A percentile compares a stretch with the other conserved stretches of the same genome.
Conservation (phyloP, 2,113 vertebrate genomes). For the Tupaia tana region DNA sequence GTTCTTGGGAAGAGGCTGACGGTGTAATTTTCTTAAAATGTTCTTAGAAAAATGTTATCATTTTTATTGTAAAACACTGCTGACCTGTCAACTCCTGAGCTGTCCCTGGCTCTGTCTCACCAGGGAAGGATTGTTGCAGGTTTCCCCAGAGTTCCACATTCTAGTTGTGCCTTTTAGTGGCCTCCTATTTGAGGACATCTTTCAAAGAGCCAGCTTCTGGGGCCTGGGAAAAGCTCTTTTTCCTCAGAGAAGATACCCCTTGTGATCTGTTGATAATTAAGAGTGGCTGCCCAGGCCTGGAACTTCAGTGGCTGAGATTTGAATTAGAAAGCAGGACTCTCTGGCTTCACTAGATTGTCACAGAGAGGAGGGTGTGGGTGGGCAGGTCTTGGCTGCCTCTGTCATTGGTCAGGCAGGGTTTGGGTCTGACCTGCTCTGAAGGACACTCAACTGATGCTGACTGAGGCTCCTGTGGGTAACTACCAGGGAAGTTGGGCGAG, state of each 20-base stretch:
- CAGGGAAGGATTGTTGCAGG: neutral
- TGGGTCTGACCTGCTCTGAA: neutral
- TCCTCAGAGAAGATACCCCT: neutral
- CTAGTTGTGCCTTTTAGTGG: conserved; percentile 35
- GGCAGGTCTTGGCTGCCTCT: neutral
- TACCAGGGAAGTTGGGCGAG: neutral
- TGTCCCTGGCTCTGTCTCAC: conserved; percentile 34
- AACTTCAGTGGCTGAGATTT: neutral
- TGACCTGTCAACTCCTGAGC: neutral
- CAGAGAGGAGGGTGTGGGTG: conserved; percentile 1
- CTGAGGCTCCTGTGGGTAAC: neutral
- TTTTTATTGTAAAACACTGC: conserved; percentile 39
- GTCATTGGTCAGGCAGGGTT: neutral
- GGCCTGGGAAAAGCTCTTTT: neutral
- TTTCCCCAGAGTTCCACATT: conserved; percentile 48
- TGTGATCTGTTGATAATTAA: conserved; percentile 30
- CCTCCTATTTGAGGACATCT: neutral
- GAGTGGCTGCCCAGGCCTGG: neutral
- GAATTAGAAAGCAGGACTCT: neutral
- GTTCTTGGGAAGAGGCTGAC: neutral
- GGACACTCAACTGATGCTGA: neutral
- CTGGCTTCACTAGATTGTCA: conserved; percentile 4
- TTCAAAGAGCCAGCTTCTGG: conserved; percentile 39
- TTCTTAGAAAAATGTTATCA: neutral
- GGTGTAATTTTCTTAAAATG: conserved; percentile 32